Evolutionary conservation across 2,888 invertebrate genomes (phyloP).

Genomic region (Dione vanillae): DNA sequence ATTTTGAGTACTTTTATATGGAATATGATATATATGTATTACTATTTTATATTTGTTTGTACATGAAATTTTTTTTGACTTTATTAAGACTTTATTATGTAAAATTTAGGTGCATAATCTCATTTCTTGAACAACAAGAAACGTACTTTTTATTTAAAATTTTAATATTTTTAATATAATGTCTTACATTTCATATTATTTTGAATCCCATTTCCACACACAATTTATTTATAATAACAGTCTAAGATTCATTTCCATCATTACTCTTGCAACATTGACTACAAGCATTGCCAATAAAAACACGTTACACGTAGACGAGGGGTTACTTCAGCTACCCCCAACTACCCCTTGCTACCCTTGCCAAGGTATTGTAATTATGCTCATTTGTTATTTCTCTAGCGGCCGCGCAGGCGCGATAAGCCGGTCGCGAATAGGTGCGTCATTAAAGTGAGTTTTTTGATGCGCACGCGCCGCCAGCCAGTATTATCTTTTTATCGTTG

Average conservation of each 20-base stretch:
- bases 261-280: constrained; percentile 78
- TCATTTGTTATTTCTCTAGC: constrained; percentile 72
- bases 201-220: background rate
- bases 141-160: background rate
- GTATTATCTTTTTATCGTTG: constrained; percentile 84
- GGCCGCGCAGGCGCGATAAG: constrained; percentile 81
- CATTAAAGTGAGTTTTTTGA: constrained; percentile 75
- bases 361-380: constrained; percentile 81
- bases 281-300: constrained; percentile 74
- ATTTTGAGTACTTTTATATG: too few species aligned
- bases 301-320: constrained; percentile 55
- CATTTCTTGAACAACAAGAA: too few species aligned
- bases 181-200: background rate
- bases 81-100: too few species aligned
- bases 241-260: constrained; percentile 63
- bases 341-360: constrained; percentile 60
- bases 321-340: constrained; percentile 3
- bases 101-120: too few species aligned
- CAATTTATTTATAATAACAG: constrained; percentile 18
- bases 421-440: constrained; percentile 76
- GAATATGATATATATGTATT: too few species aligned
- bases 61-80: too few species aligned
- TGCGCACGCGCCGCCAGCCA: constrained; percentile 79
- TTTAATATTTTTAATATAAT: background rate
- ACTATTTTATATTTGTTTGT: too few species aligned